Base-by-base conservation (phyloP, 2,113 vertebrate genomes). In the Phalacrocorax pelagicus region DNA sequence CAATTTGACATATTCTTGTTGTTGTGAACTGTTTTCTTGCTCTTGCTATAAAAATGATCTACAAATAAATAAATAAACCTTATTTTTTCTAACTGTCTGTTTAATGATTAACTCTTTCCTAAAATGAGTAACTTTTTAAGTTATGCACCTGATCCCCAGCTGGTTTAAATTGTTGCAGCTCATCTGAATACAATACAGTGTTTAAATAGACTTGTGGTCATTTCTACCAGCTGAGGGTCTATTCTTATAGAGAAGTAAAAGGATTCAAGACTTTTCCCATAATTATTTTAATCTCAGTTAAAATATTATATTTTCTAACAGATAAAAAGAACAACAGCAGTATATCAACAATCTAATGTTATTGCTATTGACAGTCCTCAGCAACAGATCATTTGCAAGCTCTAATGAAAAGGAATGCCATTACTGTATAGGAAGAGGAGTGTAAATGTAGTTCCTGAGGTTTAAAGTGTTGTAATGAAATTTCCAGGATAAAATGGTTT, bases 361-460 rank as follows among this genome's bases (percentile, higher is more conserved):
- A n/a, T 30, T 70, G 16, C 12, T 40, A 7, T 62, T 70, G 47
- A 66, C 9, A 46, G 12, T 9, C 15, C 15, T 63, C 27, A 78
- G 27, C 20, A 74, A 69, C 57, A 49, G 11, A 40, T 54, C 18
- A 27, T 86, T 94, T 89, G 26, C 32, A 65, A 6, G 3, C 1
- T 1, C 5, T 89, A 74, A 51, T 78, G 38, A 38, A 87, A 80
- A 77, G 5, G 16, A 57, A 44, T 47, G 4, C 1, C 5, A 17
- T 71, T 82, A n/a, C 6, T n/a, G 8, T 44, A 38, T 6, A 66
- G 24, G 18, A 81, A 66, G 5, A 81, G 11, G 17, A 0, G 0
- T 44, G 6, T 36, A 88, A 94, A 66, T 44, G 18, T 23, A 65
- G 11, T 40, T 86, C 21, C 22, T 71, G 40, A 62, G 16, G 20